These are phyloP conservation scores for Drosophila ananassae DNA, from an alignment of 1,140 invertebrate species.

Conservation along the genomic window DNA sequence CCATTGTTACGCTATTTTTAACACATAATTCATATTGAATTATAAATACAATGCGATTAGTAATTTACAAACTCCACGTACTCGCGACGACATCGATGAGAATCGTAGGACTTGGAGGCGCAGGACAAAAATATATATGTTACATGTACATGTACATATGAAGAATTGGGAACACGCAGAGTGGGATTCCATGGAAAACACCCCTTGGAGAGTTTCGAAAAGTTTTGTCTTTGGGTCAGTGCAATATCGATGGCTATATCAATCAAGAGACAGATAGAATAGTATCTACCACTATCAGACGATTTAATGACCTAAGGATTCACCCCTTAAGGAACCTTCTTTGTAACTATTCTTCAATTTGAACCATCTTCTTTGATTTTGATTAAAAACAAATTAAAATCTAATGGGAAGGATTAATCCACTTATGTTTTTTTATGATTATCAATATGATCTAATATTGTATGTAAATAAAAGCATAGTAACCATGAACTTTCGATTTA, in stretches of 20 bases:
- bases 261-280: too few relatives aligned
- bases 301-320: neutral
- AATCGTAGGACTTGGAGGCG: neutral
- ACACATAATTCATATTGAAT: constrained; percentile 52
- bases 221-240: neutral
- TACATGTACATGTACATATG: neutral
- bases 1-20: constrained; percentile 41
- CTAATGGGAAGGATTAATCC: too few relatives aligned
- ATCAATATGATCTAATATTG: too few relatives aligned
- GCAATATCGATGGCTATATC: neutral
- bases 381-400: too few relatives aligned
- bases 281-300: neutral
- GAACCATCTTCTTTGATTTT: too few relatives aligned
- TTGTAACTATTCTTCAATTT: too few relatives aligned
- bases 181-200: neutral
- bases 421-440: too few relatives aligned
- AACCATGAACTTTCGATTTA: too few relatives aligned
- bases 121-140: constrained; percentile 5
- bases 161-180: neutral
- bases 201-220: neutral
- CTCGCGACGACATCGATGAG: neutral
- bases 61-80: constrained; percentile 24
- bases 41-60: constrained; percentile 49
- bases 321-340: neutral
- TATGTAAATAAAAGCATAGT: too few relatives aligned